These are phyloP conservation scores for Labeo calbasu DNA, from an alignment of 2,797 vertebrate species.

Conservation along the genomic window DNA sequence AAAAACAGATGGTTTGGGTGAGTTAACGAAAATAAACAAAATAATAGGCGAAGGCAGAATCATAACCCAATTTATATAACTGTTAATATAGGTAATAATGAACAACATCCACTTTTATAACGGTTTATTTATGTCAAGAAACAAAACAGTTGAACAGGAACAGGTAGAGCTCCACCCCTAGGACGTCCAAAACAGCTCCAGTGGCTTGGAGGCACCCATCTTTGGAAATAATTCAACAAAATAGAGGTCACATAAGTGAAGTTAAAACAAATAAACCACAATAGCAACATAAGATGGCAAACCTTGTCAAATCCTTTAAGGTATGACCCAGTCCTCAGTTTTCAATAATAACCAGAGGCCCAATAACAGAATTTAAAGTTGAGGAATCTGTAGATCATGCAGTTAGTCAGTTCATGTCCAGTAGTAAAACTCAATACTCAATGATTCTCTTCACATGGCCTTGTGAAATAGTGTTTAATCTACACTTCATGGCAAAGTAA, in stretches of 20 bases:
- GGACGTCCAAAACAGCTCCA: background rate
- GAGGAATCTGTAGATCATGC: constrained; percentile 6
- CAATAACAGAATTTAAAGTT: constrained; percentile 60
- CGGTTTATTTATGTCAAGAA: background rate
- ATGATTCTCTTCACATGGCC: background rate
- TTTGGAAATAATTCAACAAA: background rate
- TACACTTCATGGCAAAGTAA: background rate
- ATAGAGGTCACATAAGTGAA: too few species aligned
- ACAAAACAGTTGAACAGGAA: background rate
- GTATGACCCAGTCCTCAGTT: constrained; percentile 24
- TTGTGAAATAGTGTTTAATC: background rate
- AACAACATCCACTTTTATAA: background rate
- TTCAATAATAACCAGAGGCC: constrained; percentile 66
- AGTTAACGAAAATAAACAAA: background rate
- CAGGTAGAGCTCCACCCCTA: background rate
- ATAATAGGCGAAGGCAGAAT: too few species aligned
- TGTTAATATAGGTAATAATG: background rate
- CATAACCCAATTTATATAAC: background rate
- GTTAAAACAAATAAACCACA: background rate
- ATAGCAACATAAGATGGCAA: background rate
- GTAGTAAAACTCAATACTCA: background rate
- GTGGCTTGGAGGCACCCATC: background rate
- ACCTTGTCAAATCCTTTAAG: constrained; percentile 13
- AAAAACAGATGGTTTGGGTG: background rate
- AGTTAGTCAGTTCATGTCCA: background rate